Percentiles rank a stretch among this genome's conserved stretches.
These are phyloP conservation scores for Xylota segnis DNA, from an alignment of 2,888 invertebrate genomes.

Conservation along the genomic window DNA sequence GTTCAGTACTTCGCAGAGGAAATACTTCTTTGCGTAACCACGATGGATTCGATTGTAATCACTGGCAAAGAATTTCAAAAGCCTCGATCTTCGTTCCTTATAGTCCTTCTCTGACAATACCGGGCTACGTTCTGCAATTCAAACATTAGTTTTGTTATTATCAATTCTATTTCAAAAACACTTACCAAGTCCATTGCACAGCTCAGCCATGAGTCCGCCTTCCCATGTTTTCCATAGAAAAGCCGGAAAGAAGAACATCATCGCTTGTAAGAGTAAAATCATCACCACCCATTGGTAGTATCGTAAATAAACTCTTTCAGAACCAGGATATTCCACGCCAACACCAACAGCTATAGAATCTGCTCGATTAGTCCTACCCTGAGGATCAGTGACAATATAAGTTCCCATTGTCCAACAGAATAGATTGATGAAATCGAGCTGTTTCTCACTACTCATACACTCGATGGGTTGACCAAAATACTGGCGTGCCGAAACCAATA, in stretches of 20 bases:
- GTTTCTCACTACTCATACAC: constrained; percentile 87
- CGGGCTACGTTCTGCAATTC: constrained; percentile 77
- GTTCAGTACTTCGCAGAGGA: constrained; percentile 90
- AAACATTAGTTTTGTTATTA: background rate
- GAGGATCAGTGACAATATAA: constrained; percentile 85
- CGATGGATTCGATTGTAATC: constrained; percentile 81
- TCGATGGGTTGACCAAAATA: constrained; percentile 94
- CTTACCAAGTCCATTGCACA: constrained; percentile 81
- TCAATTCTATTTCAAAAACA: background rate
- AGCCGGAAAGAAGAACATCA: constrained; percentile 82
- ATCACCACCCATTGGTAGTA: constrained; percentile 84
- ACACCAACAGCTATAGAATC: constrained; percentile 80
- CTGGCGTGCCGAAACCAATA: constrained; percentile 92
- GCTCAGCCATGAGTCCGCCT: constrained; percentile 84
- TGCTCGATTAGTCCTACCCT: constrained; percentile 82
- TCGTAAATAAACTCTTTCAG: constrained; percentile 81
- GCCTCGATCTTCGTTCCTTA: constrained; percentile 77
- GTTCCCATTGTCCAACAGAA: constrained; percentile 93
- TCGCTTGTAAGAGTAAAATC: constrained; percentile 81
- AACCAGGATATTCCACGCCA: constrained; percentile 79
- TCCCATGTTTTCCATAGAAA: constrained; percentile 84
- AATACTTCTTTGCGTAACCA: constrained; percentile 88
- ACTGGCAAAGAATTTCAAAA: constrained; percentile 80
- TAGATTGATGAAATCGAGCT: constrained; percentile 88
- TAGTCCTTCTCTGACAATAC: constrained; percentile 78